These are phyloP conservation scores for Rhabditophanes sp. DNA, from an alignment of 2,888 invertebrate species.

Conservation along the genomic window DNA sequence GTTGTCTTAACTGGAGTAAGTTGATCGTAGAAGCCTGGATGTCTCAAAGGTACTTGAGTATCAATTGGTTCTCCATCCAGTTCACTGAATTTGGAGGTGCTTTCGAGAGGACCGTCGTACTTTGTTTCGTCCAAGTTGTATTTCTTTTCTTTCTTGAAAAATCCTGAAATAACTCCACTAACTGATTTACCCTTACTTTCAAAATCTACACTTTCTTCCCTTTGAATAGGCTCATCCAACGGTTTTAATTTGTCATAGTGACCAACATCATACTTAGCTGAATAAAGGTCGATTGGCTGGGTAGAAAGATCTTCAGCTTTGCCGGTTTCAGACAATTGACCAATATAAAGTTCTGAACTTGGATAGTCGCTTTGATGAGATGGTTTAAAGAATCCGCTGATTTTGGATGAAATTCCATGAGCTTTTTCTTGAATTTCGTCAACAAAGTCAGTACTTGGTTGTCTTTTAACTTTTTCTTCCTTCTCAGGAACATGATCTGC, in stretches of 20 bases:
- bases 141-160: conserved; percentile 6
- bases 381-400: conserved; percentile 9
- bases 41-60: conserved; percentile 10
- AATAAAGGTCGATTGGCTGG: no score
- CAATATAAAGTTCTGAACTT: conserved; percentile 6
- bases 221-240: no score
- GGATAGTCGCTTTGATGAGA: conserved; percentile 9
- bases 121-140: conserved; percentile 10
- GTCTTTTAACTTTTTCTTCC: conserved; percentile 5
- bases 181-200: no score
- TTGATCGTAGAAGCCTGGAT: conserved; percentile 8
- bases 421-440: conserved; percentile 6
- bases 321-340: conserved; percentile 8
- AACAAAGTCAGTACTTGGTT: conserved; percentile 6
- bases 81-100: conserved; percentile 5
- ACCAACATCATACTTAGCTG: no score
- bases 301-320: no score
- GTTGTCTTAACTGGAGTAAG: conserved; percentile 2
- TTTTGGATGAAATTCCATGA: conserved; percentile 6
- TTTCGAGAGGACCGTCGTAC: conserved; percentile 1
- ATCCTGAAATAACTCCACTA: conserved; percentile 3
- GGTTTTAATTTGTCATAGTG: no score
- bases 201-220: no score
- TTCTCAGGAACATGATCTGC: conserved; percentile 6
- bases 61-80: conserved; percentile 13